phyloP scores from a whole-genome alignment of 2,113 vertebrate genomes.

The Sula dactylatra region DNA sequence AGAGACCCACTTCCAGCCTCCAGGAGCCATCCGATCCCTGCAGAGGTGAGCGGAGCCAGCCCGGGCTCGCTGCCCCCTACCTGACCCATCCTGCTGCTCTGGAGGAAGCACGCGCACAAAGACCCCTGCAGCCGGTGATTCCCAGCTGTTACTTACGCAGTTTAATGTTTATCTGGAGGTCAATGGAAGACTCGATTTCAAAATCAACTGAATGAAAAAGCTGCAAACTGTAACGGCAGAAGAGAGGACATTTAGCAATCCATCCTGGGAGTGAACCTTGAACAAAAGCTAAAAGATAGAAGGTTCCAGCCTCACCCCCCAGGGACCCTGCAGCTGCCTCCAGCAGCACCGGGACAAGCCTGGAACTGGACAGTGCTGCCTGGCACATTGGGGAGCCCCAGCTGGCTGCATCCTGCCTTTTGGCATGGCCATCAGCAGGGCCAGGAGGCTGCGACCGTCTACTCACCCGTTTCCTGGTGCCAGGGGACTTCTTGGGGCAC shows the following conservation, averaged over 20 bases:
- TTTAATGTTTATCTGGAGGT: constrained; percentile 79
- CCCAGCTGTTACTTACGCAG: constrained; percentile 76
- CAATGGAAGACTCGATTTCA: constrained; percentile 82
- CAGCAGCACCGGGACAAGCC: no score
- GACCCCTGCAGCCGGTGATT: accelerated
- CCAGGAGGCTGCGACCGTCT: no score
- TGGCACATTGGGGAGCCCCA: no score
- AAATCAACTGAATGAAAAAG: constrained; percentile 78
- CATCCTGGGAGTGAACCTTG: not conserved
- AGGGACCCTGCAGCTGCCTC: no score
- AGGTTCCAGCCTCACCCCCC: no score
- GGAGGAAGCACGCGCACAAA: not conserved
- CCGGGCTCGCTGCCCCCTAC: accelerated
- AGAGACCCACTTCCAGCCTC: not conserved
- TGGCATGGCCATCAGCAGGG: no score
- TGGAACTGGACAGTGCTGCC: no score
- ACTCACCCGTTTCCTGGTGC: no score
- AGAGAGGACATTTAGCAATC: not conserved
- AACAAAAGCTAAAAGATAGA: no score
- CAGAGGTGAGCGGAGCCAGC: accelerated
- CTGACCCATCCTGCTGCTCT: accelerated
- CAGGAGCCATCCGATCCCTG: accelerated
- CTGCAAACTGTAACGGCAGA: constrained; percentile 59
- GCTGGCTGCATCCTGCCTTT: no score
- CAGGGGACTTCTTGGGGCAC: no score